Conservation (phyloP, 2,888 invertebrate species). For the Drosophila engyochracea region DNA sequence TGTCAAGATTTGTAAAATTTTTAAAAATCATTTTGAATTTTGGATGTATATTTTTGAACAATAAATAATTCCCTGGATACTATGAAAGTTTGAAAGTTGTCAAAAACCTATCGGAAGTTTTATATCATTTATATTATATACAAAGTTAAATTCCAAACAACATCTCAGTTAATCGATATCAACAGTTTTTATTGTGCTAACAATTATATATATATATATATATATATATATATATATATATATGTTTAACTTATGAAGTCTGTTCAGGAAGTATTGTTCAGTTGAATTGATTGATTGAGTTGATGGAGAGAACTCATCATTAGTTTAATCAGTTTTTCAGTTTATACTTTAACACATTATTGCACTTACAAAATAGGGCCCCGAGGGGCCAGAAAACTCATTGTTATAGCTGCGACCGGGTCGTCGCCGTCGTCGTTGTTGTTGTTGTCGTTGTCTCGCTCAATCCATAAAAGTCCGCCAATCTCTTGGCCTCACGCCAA, state of each 20-base stretch:
- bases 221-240: conserved; percentile 26
- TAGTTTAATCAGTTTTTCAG: conserved; percentile 1
- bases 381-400: conserved; percentile 21
- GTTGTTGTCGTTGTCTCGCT: conserved; percentile 19
- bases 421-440: conserved; percentile 22
- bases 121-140: not conserved
- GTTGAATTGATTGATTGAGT: conserved; percentile 62
- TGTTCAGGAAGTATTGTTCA: conserved; percentile 61
- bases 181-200: conserved; percentile 1
- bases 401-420: conserved; percentile 81
- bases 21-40: not conserved
- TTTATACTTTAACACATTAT: conserved; percentile 18
- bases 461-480: conserved; percentile 84
- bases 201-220: conserved; percentile 14
- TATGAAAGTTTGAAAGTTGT: not conserved
- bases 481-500: conserved; percentile 89
- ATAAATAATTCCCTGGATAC: not conserved
- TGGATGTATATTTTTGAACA: not conserved
- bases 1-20: not conserved
- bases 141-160: not conserved
- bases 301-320: conserved; percentile 20
- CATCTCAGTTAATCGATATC: not conserved
- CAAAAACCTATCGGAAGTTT: not conserved
- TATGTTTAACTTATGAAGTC: conserved; percentile 54
- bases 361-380: conserved; percentile 22